Percentiles rank a stretch among this genome's conserved stretches.
phyloP scores from a whole-genome alignment of 1,140 invertebrate species.

The Neotoxoptera formosana region DNA sequence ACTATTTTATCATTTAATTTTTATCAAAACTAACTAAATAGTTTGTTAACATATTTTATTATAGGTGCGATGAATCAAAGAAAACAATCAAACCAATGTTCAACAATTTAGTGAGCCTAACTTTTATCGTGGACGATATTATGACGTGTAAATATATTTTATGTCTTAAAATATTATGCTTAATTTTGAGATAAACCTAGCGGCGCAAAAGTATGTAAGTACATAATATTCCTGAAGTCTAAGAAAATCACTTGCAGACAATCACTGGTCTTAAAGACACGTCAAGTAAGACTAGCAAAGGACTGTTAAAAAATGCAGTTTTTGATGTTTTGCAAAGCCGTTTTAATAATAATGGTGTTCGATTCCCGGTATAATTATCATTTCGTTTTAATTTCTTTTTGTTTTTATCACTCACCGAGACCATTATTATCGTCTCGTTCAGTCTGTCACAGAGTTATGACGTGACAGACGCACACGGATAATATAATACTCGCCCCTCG shows the following conservation, averaged over 20 bases:
- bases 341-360: too few relatives aligned
- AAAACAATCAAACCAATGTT: background rate
- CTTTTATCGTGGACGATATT: background rate
- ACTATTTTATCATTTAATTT: background rate
- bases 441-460: background rate
- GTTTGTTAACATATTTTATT: background rate
- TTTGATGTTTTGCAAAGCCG: too few relatives aligned
- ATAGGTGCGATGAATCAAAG: background rate
- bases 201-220: background rate
- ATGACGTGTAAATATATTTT: too few relatives aligned
- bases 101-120: background rate
- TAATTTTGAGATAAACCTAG: background rate
- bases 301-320: too few relatives aligned
- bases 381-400: background rate
- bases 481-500: background rate
- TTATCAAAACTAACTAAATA: background rate
- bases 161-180: too few relatives aligned
- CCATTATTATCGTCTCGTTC: background rate
- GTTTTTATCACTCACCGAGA: background rate
- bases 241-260: background rate
- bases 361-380: too few relatives aligned
- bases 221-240: background rate
- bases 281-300: too few relatives aligned
- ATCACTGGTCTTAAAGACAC: too few relatives aligned
- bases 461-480: background rate